Percentiles rank a stretch among this genome's conserved stretches.
phyloP scores from a whole-genome alignment of 2,113 vertebrate species.

The Furnarius figulus region DNA sequence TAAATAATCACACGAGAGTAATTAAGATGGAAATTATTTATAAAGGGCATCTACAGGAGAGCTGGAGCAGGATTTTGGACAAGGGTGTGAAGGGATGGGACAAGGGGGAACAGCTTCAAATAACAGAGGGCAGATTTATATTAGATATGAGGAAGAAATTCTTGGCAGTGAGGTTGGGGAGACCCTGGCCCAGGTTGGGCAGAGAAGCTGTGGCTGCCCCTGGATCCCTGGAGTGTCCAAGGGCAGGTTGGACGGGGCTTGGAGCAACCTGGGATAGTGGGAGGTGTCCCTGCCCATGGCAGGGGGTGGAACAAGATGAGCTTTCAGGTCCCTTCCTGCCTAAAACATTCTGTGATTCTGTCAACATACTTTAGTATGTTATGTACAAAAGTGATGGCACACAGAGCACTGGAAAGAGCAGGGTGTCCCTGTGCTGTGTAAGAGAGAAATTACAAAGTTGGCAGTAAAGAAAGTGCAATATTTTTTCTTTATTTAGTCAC shows the following conservation, averaged over 20 bases:
- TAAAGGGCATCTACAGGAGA: not conserved
- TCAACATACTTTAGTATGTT: too few species aligned
- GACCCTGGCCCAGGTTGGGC: fast-evolving
- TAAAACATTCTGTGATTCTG: not conserved
- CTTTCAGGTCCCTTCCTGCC: not conserved
- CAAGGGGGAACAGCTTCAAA: not conserved
- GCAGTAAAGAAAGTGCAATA: fast-evolving
- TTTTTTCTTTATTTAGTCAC: not conserved
- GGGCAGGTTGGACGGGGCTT: fast-evolving
- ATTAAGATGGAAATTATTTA: not conserved
- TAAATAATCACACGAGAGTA: not conserved
- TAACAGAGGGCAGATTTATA: not conserved
- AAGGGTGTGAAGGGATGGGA: not conserved
- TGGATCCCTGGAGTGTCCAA: not conserved
- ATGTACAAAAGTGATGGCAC: not conserved
- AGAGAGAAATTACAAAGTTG: not conserved
- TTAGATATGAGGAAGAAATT: not conserved
- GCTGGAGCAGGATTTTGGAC: not conserved
- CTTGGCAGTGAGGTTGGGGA: fast-evolving
- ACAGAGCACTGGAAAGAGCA: not conserved
- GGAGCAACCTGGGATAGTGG: not conserved
- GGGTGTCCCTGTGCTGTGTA: not conserved
- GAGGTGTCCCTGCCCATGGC: fast-evolving
- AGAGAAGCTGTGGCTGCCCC: not conserved
- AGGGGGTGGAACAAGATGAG: fast-evolving